A percentile compares a stretch with the other conserved stretches of the same genome.
Evolutionary conservation across 1,140 invertebrate species (phyloP).

Genomic region (Zaprionus taronus): DNA sequence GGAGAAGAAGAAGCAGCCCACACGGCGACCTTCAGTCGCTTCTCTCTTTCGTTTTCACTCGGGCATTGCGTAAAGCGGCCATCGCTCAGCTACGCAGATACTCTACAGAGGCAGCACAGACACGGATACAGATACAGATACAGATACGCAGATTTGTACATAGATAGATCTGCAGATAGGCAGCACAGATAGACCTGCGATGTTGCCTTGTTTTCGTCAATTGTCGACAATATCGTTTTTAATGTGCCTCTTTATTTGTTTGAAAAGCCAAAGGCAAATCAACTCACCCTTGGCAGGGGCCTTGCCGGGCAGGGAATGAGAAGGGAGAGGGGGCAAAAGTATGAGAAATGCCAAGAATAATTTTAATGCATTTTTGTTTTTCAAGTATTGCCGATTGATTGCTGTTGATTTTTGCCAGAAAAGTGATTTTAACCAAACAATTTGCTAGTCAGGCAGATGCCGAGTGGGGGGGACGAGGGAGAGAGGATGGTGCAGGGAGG

Average conservation of each 20-base stretch:
- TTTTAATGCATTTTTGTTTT: conserved; percentile 75
- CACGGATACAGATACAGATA: conserved; percentile 4
- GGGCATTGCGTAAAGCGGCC: conserved; percentile 68
- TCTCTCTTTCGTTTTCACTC: conserved; percentile 52
- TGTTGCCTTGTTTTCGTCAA: conserved; percentile 77
- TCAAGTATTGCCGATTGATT: conserved; percentile 68
- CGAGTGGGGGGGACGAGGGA: neutral
- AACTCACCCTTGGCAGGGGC: conserved; percentile 9
- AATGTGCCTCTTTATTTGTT: conserved; percentile 70
- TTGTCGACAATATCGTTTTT: conserved; percentile 80
- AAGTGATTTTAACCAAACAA: conserved; percentile 46
- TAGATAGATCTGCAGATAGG: conserved; percentile 4
- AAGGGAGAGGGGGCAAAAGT: neutral
- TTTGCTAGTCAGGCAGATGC: neutral
- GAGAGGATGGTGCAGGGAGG: neutral
- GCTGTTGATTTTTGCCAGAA: conserved; percentile 51
- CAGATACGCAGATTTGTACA: neutral
- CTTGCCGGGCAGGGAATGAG: conserved; percentile 4
- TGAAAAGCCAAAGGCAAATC: conserved; percentile 52
- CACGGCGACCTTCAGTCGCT: conserved; percentile 61
- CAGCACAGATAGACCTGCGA: conserved; percentile 8
- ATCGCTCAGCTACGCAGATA: conserved; percentile 12
- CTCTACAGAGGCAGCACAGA: conserved; percentile 1
- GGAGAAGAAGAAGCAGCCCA: neutral
- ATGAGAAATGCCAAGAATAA: conserved; percentile 49